Base-by-base conservation (phyloP, 2,888 invertebrate species). In the Luffia ferchaultella region DNA sequence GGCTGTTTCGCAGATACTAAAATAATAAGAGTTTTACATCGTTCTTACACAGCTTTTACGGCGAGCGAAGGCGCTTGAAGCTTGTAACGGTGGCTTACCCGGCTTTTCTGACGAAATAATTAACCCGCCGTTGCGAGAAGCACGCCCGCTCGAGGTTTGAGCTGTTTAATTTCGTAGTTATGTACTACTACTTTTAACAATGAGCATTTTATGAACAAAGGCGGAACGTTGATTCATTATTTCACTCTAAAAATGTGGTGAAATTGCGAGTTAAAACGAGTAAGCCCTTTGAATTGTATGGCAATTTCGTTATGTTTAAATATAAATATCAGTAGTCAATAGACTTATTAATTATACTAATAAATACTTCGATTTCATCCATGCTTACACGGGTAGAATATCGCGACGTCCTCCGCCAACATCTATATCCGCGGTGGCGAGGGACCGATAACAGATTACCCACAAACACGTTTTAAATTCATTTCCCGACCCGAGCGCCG, bases 401-500 rank as follows among this genome's bases (percentile, higher is more conserved):
- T n/a, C 30, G 30, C 30, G 5, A 12, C 30, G 30, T 3, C 30
- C 30, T 61, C 66, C 67, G 73, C n/a, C n/a, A 73, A 82, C 75
- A 78, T 78, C 80, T 80, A 77, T 77, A 79, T 82, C 76, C 67
- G 70, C 68, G 83, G 80, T 20, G 45, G 18, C 48, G 17, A 45
- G 50, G 50, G 82, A 79, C 83, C 80, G 83, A 80, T 83, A 82
- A 83, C 80, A 83, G 83, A 83, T 83, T 83, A 83, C 83, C 83
- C 83, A 75, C 83, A 83, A 82, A 83, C 83, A 83, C 80, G 82
- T 80, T 82, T 83, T 82, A 80, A 83, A 83, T 80, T 83, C 80
- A 80, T 80, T 82, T 79, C 79, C 80, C 80, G 78, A 79, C 80
- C 80, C 82, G 73, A 72, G 74, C 74, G 70, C 73, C 80, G 80